These are phyloP conservation scores for Leptopilina myrica DNA, from an alignment of 2,888 invertebrate genomes.

Conservation along the genomic window DNA sequence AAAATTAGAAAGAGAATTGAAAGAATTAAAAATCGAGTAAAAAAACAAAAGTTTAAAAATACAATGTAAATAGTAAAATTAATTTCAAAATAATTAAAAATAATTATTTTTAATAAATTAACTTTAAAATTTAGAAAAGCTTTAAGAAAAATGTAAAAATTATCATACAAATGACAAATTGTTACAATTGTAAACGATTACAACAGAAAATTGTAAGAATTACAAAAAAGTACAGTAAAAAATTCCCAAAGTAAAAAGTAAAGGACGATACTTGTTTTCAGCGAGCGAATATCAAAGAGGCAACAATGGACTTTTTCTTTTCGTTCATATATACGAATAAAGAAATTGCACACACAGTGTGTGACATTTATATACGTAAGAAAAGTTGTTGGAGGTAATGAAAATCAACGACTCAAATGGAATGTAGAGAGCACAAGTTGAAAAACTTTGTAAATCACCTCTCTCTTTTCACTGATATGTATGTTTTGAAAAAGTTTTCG, in stretches of 20 bases:
- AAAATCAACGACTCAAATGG: conserved; percentile 37
- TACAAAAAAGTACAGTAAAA: no score
- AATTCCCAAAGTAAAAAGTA: no score
- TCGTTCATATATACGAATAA: neutral
- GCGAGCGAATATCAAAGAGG: neutral
- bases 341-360: neutral
- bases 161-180: no score
- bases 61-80: no score
- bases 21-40: no score
- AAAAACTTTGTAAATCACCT: conserved; percentile 38
- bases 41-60: no score
- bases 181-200: no score
- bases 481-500: conserved; percentile 23
- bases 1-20: no score
- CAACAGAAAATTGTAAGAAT: no score
- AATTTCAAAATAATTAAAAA: neutral
- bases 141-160: no score
- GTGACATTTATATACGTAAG: conserved; percentile 4
- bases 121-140: no score
- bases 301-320: neutral
- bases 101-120: no score
- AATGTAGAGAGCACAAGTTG: conserved; percentile 16
- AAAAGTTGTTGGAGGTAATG: conserved; percentile 13
- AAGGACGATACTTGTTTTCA: neutral
- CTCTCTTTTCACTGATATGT: conserved; percentile 35